Evolutionary conservation across 2,888 invertebrate species (phyloP), one percentile per base, ranked within the genome.

Genomic region (Platerodrilus igneus): DNA sequence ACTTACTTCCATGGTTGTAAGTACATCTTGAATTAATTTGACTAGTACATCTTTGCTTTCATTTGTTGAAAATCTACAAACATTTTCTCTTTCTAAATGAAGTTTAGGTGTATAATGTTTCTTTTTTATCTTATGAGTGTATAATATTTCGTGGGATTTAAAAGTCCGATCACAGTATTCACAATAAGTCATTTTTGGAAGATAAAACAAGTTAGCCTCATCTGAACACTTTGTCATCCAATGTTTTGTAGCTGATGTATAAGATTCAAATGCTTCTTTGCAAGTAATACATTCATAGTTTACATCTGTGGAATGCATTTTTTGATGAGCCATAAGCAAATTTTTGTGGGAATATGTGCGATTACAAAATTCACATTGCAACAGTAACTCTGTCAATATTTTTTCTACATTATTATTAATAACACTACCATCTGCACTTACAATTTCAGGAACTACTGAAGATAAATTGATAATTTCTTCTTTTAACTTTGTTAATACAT

Each of bases 311-410:
- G 67, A 63, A 42, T 74, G 74, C 10, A 54, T 60, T 32, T 62
- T 58, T 42, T 69, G 68, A 47, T 74, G 74, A 19, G 53, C 52
- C 7, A 70, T 54, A 17, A 79, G 53, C 25, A 68, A 63, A 1
- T 68, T 66, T 26, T 72, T 68, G 29, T 77, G 75, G 0, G 72
- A 69, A 50, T 76, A 79, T 0, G 74, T 68, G 23, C 71, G 70
- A 50, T 77, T 78, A 51, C 79, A 79, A 52, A 74, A 79, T 58
- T 79, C 78, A 45, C 79, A 79, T 53, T 78, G 78, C 17, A 76
- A 60, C 3, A 78, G 44, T 14, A 68, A 51, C 47, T 69, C 68
- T 0, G 68, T 68, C n/a, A 62, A 50, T 16, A 67, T 61, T 52
- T 63, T 66, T 37, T 66, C 62, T 3, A 64, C 57, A 30, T 57